A percentile compares a stretch with the other conserved stretches of the same genome.
Evolutionary conservation across 1,140 invertebrate species (phyloP).

Genomic region (Gryllus bimaculatus): DNA sequence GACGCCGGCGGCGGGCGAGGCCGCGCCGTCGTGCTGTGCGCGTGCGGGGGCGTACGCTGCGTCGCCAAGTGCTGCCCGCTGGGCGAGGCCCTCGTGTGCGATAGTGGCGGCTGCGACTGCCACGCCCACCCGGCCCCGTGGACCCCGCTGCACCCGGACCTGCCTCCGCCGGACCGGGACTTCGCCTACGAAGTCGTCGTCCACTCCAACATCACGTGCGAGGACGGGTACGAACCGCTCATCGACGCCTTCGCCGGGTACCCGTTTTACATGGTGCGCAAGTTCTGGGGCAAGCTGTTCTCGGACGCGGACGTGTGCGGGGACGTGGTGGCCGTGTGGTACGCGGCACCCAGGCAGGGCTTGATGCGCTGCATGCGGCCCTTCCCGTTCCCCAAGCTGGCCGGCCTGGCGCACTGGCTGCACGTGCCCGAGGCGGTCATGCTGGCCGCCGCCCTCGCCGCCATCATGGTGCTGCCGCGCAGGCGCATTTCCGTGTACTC

Average conservation of each 20-base stretch:
- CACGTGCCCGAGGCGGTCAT: neutral
- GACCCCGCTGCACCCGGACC: neutral
- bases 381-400: neutral
- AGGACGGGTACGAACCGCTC: neutral
- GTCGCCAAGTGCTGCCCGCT: neutral
- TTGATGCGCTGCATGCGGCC: neutral
- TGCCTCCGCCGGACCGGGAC: neutral
- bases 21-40: neutral
- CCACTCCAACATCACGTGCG: neutral
- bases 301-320: neutral
- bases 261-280: neutral
- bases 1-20: neutral
- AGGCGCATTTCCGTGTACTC: neutral
- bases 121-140: neutral
- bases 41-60: neutral
- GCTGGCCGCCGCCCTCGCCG: neutral
- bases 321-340: neutral
- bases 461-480: neutral
- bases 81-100: neutral
- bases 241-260: neutral
- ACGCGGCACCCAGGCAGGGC: too few relatives aligned
- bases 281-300: neutral
- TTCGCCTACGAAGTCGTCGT: neutral
- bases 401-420: neutral
- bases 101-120: neutral